Evolutionary conservation across 2,888 invertebrate genomes (phyloP), one percentile per base, ranked within the genome.

Genomic region (Hydriomena furcata): DNA sequence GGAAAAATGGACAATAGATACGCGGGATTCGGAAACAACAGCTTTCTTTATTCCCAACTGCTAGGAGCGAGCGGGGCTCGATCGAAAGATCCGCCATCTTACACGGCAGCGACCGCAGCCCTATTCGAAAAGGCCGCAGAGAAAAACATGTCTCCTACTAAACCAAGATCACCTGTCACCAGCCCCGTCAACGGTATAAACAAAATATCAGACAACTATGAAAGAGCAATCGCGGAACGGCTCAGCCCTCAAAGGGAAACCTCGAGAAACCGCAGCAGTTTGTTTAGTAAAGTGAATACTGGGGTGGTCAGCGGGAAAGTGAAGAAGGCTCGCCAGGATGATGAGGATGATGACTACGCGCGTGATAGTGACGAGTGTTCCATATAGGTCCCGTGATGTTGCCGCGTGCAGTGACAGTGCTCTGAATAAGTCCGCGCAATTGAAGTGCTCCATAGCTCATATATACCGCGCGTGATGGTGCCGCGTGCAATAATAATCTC

Each of bases 301-400:
- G 89, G 90, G 7, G 80, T 84, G 28, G 90, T 89, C 17, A 79
- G 86, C 23, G 76, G 78, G 49, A 80, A 83, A 57, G 78, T 81
- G 44, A 81, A 77, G 64, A 79, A 78, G 65, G 65, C 73, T 24
- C 78, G 78, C 11, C 65, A 70, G 17, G 83, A 83, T 25, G 89
- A 89, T 7, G 91, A 91, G 2, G 91, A 91, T 52, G 91, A 90
- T 1, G 91, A 91, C 58, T 91, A 91, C 73, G 91, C 91, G 28
- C 79, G 90, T 8, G 92, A 93, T 68, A 92, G 92, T 67, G 93
- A 93, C 72, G 93, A 93, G 73, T 93, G 93, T 75, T 93, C 93
- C 76, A 93, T 93, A 83, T 93, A 87, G 80, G 73, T 57, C 35
- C 20, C 23, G 40, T 52, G 48, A 60, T 60, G 59, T 52, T 52